A percentile compares a stretch with the other conserved stretches of the same genome.
phyloP scores from a whole-genome alignment of 1,140 invertebrate species.

The Micrasema minimum region DNA sequence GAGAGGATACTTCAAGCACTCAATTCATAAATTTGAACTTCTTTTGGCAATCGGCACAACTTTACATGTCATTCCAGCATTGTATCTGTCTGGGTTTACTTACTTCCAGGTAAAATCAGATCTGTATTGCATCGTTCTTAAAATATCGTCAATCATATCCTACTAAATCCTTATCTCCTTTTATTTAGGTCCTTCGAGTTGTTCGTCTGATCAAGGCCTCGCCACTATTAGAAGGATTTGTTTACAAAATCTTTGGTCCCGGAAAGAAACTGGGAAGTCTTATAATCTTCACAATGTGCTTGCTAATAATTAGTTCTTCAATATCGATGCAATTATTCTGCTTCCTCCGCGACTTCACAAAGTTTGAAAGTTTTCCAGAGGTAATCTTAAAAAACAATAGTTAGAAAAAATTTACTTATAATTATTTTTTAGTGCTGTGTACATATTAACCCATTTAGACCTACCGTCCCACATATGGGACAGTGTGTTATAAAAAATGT shows the following conservation, averaged over 20 bases:
- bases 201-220: slow-evolving; percentile 98
- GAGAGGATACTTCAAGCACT: slow-evolving; percentile 93
- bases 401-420: no score
- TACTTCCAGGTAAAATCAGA: slow-evolving; percentile 88
- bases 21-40: slow-evolving; percentile 98
- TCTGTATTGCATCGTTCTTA: background rate
- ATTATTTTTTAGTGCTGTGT: no score
- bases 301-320: slow-evolving; percentile 97
- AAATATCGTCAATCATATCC: background rate
- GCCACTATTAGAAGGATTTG: slow-evolving; percentile 98
- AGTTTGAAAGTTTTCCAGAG: slow-evolving; percentile 98
- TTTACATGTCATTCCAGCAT: slow-evolving; percentile 90
- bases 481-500: no score
- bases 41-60: slow-evolving; percentile 95
- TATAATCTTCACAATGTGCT: slow-evolving; percentile 99
- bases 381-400: slow-evolving; percentile 69
- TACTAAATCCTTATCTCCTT: background rate
- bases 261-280: slow-evolving; percentile 98
- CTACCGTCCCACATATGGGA: no score
- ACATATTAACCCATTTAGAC: no score
- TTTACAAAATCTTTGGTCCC: slow-evolving; percentile 99
- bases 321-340: slow-evolving; percentile 99
- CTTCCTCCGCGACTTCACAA: slow-evolving; percentile 91
- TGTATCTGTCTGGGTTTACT: slow-evolving; percentile 93
- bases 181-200: slow-evolving; percentile 85